Base-by-base conservation (phyloP, 2,113 vertebrate genomes). In the Choloepus hoffmanni region DNA sequence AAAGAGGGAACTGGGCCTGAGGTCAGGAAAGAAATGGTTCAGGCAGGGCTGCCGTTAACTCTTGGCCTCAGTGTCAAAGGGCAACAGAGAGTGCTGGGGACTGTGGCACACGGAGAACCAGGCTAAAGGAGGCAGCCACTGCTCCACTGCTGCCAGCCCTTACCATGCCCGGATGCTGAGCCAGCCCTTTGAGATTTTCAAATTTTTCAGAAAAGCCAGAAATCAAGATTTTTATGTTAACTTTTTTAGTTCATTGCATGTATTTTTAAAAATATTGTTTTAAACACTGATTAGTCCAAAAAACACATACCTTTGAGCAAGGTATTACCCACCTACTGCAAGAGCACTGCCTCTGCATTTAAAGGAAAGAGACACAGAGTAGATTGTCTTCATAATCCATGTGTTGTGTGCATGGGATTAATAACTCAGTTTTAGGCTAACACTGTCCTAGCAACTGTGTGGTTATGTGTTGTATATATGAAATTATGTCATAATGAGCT, bases 401-500 rank as follows among this genome's bases (percentile, higher is more conserved):
- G 26, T 48, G 3, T 76, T 84, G 15, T 67, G 36, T 0, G 1
- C 53, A 43, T 7, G 82, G 62, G 55, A 89, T 89, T 79, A 53
- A 83, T 68, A 78, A 55, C 33, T 36, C n/a, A 55, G 67, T 68
- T 89, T 60, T 7, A 43, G 67, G 55, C 62, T 83, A 89, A 60
- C 50, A 50, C 53, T 86, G 77, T 92, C 79, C 79, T 16, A 89
- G 63, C 74, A 43, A 45, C 73, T 68, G 36, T 78, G n/a, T 70
- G 24, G 91, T 78, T 50, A 86, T 30, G 23, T 68, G n/a, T 76
- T 85, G 33, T 74, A 53, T 78, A 50, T 65, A 8, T 92, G 63
- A 95, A 92, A 92, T 70, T 78, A 60, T 89, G n/a, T 67, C 50
- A 40, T 94, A 65, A 88, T 84, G 73, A 92, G 92, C 28, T 53